phyloP scores from a whole-genome alignment of 2,797 vertebrate species.

The Sebastolobus altivelis region DNA sequence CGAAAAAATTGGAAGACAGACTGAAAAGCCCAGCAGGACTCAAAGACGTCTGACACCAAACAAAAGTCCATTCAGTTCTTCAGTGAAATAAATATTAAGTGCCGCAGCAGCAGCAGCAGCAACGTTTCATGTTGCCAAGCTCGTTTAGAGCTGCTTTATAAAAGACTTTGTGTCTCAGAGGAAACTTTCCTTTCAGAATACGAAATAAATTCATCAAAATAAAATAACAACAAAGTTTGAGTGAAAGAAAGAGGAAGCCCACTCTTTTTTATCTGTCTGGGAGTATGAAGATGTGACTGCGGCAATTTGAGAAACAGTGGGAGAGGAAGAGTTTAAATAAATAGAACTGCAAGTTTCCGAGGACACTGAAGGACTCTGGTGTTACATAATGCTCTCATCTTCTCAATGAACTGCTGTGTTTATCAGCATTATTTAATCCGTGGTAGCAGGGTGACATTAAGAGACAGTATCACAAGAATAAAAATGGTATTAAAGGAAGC shows the following conservation, averaged over 20 bases:
- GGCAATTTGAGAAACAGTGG: slow-evolving; percentile 18
- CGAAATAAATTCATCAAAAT: slow-evolving; percentile 33
- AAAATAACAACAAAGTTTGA: slow-evolving; percentile 19
- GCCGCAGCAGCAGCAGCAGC: slow-evolving; percentile 11
- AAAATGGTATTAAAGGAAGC: neutral
- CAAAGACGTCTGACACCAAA: slow-evolving; percentile 28
- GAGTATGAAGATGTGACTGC: slow-evolving; percentile 9
- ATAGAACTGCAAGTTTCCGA: slow-evolving; percentile 17
- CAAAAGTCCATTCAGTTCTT: slow-evolving; percentile 48
- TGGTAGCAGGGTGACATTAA: neutral
- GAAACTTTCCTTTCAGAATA: slow-evolving; percentile 8
- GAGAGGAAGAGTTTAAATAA: slow-evolving; percentile 26
- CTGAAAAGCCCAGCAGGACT: neutral
- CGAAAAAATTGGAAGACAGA: slow-evolving; percentile 11
- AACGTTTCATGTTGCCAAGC: slow-evolving; percentile 8
- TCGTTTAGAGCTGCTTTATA: slow-evolving; percentile 14
- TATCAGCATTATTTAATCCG: slow-evolving; percentile 27
- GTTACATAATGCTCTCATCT: slow-evolving; percentile 31
- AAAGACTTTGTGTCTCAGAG: slow-evolving; percentile 19
- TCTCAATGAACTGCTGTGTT: slow-evolving; percentile 21
- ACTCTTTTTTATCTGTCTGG: slow-evolving; percentile 2
- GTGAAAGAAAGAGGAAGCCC: neutral
- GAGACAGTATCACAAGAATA: neutral
- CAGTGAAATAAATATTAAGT: slow-evolving; percentile 22
- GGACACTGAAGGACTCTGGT: slow-evolving; percentile 27